phyloP scores from a whole-genome alignment of 1,140 invertebrate species.

The Ceratosolen fusciceps region DNA sequence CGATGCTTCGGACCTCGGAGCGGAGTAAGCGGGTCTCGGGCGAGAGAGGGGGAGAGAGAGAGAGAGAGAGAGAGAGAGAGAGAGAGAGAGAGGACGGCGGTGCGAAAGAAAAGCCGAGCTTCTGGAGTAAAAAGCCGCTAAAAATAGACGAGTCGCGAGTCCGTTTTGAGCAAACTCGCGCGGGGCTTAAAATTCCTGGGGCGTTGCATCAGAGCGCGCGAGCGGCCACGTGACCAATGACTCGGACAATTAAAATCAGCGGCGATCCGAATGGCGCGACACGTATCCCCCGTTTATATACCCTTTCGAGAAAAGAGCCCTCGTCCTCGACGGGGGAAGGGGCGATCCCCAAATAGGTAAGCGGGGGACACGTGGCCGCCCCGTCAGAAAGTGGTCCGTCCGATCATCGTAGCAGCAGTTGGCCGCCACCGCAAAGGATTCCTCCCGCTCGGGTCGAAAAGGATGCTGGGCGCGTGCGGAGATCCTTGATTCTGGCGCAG shows the following conservation, averaged over 20 bases:
- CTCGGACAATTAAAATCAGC: constrained; percentile 18
- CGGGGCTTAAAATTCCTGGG: not conserved
- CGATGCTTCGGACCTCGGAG: too few relatives aligned
- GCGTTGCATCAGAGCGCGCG: not conserved
- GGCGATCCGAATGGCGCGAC: not conserved
- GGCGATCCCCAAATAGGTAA: not conserved
- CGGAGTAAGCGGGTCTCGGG: too few relatives aligned
- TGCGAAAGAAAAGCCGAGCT: not conserved
- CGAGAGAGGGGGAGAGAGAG: too few relatives aligned
- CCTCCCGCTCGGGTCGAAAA: constrained; percentile 41
- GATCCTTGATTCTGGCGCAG: not conserved
- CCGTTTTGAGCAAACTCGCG: not conserved
- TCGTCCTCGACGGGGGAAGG: not conserved
- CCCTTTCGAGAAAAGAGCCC: not conserved
- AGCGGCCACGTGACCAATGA: not conserved
- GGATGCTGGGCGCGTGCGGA: constrained; percentile 42
- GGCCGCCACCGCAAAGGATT: not conserved
- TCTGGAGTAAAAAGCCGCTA: not conserved
- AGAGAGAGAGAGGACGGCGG: too few relatives aligned
- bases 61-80: too few relatives aligned
- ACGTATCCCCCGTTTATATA: not conserved
- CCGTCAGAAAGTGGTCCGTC: not conserved
- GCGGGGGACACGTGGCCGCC: not conserved
- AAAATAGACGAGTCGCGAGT: not conserved
- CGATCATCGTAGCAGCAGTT: not conserved